Base-by-base conservation (phyloP, 2,797 vertebrate species). In the Acridotheres tristis region DNA sequence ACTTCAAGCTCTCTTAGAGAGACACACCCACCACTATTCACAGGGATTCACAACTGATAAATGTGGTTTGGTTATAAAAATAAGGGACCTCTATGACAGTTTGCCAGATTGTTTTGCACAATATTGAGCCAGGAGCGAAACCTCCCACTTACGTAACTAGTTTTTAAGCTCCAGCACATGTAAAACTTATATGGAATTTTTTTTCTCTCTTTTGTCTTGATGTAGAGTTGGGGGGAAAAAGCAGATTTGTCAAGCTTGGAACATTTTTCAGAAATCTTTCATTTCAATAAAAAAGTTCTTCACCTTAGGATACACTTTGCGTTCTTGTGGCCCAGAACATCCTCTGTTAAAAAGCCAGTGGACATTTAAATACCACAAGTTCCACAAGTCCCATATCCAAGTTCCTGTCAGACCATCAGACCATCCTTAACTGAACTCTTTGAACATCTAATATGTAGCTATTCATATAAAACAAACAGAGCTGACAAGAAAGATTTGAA, bases 201-300 rank as follows among this genome's bases (percentile, higher is more conserved):
- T 67, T 51, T 15, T 13, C 32, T 15, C 34, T 59, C 11, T 58
- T 66, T 43, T 22, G 9, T 65, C 51, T 68, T 34, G 23, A 84
- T 53, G 8, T 10, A 36, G 17, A 47, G 9, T n/a, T 4, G 2
- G 6, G 5, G 1, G 5, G 1, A 4, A 43, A 48, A 78, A 12
- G 10, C 4, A 47, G 19, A 71, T 75, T 87, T 65, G 6, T 53
- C 34, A 93, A 68, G 74, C 30, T 26, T 78, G 21, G 22, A 91
- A 78, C 1, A n/a, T 78, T 81, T 65, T 72, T 17, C 51, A 86
- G 19, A 61, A 86, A 61, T 59, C 8, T 69, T 68, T 29, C 9
- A 48, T 72, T 82, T 15, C 43, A 54, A 0, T 72, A 45, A 73
- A 80, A 48, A 17, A 18, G 5, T 54, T 81, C 27, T 55, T 85